Evolutionary conservation across 2,797 vertebrate genomes (phyloP), one percentile per base, ranked within the genome.

Genomic region (Vultur gryphus): DNA sequence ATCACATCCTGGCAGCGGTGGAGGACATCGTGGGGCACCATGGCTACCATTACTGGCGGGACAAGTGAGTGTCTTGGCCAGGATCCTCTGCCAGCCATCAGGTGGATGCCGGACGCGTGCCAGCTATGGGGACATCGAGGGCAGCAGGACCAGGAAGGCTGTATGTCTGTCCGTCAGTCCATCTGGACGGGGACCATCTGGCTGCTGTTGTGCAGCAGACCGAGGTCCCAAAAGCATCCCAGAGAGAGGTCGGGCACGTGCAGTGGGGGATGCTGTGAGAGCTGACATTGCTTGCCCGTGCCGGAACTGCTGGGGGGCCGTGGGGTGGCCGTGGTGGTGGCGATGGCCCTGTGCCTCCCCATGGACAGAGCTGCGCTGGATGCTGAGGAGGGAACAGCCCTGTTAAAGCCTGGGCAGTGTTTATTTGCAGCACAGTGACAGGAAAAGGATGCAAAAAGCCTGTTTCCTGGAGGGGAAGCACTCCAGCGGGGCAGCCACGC

Each of bases 11-110:
- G 98, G 98, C 99, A 66, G 99, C 99, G 0, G 99, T 99, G 96
- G 99, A 99, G 97, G 99, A 99, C 98, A 99, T 99, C 4, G 99
- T 99, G 73, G 99, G 99, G 29, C 98, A 99, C 84, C 99, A 99
- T 16, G 99, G 99, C 44, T 99, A 99, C 91, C 99, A 99, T 97
- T 99, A 99, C 98, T 99, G 99, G 99, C 98, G 99, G 96, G 99
- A 99, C 98, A 99, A 99, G 99, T 99, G 97, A 98, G 99, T 98
- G 72, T 43, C 65, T 71, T 12, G 10, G 66, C 43, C 58, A 41
- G 66, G 46, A 76, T 35, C 37, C 57, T 83, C 48, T 24, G 31
- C 35, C 14, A 6, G 48, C 41, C 44, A 13, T 35, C n/a, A 14
- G 37, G 48, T 51, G 58, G 58, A 11, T 33, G 31, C 46, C 11